These are phyloP conservation scores for Ectemnius continuus DNA, from an alignment of 2,888 invertebrate species.

Conservation along the genomic window DNA sequence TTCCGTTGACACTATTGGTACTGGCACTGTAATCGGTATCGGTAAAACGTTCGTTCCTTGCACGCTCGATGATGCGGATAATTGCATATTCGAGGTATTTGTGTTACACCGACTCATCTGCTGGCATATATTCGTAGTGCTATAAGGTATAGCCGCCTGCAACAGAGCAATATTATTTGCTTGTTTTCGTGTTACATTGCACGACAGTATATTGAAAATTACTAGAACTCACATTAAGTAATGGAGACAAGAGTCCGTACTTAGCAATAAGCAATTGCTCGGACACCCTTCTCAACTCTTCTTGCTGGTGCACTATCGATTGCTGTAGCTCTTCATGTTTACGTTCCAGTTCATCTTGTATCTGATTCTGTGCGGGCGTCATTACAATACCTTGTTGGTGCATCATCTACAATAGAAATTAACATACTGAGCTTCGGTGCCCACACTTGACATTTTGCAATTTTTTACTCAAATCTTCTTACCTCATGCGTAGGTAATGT, in stretches of 20 bases:
- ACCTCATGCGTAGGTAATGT: slow-evolving; percentile 68
- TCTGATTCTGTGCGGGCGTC: slow-evolving; percentile 81
- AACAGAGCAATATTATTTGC: slow-evolving; percentile 5
- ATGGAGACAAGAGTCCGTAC: slow-evolving; percentile 82
- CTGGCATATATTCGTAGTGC: slow-evolving; percentile 61
- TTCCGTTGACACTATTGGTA: slow-evolving; percentile 70
- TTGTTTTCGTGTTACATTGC: too few species aligned
- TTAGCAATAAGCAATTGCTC: slow-evolving; percentile 91
- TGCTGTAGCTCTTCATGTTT: slow-evolving; percentile 93
- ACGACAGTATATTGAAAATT: background rate
- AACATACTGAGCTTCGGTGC: background rate
- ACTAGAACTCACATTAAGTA: slow-evolving; percentile 72
- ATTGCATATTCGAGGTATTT: slow-evolving; percentile 46
- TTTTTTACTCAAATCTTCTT: background rate
- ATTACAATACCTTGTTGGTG: slow-evolving; percentile 79
- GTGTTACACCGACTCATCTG: slow-evolving; percentile 53
- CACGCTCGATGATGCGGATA: slow-evolving; percentile 50
- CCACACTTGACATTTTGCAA: too few species aligned
- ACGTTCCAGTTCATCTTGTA: slow-evolving; percentile 80
- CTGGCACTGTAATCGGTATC: slow-evolving; percentile 69
- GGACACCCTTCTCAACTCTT: slow-evolving; percentile 90
- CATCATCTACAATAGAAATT: slow-evolving; percentile 59
- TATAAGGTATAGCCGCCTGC: slow-evolving; percentile 69
- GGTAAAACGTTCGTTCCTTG: slow-evolving; percentile 69
- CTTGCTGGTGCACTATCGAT: slow-evolving; percentile 91